Evolutionary conservation across 2,113 vertebrate species (phyloP).

Genomic region (Ahaetulla prasina): DNA sequence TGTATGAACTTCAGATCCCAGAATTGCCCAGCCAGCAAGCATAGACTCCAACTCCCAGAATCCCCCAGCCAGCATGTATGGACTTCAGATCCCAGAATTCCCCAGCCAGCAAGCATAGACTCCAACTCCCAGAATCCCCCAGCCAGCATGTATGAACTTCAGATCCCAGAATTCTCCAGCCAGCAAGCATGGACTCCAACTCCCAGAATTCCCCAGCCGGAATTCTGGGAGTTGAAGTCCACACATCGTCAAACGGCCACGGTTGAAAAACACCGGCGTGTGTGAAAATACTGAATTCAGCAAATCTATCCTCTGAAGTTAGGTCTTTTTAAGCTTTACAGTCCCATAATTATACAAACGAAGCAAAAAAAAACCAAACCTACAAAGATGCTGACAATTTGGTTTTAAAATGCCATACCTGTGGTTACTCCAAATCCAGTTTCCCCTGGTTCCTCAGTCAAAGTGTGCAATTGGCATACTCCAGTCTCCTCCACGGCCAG

Average conservation of each 20-base stretch:
- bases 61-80: no score
- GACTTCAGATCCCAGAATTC: no score
- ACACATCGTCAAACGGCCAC: background rate
- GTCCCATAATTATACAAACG: background rate
- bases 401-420: slow-evolving; percentile 68
- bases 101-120: no score
- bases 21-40: no score
- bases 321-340: slow-evolving; percentile 1
- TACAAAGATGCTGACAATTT: background rate
- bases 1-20: fast-evolving
- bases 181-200: no score
- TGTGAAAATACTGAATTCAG: background rate
- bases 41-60: no score
- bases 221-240: background rate
- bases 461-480: slow-evolving; percentile 82
- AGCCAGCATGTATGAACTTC: no score
- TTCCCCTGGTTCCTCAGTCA: slow-evolving; percentile 80
- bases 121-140: no score
- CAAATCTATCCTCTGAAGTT: background rate
- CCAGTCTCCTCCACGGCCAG: slow-evolving; percentile 76
- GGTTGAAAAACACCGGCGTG: background rate
- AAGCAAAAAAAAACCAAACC: background rate
- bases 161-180: no score
- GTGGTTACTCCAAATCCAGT: slow-evolving; percentile 77
- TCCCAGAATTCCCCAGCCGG: no score